Evolutionary conservation across 2,113 vertebrate species (phyloP), one percentile per base, ranked within the genome.

Genomic region (Marmota monax): DNA sequence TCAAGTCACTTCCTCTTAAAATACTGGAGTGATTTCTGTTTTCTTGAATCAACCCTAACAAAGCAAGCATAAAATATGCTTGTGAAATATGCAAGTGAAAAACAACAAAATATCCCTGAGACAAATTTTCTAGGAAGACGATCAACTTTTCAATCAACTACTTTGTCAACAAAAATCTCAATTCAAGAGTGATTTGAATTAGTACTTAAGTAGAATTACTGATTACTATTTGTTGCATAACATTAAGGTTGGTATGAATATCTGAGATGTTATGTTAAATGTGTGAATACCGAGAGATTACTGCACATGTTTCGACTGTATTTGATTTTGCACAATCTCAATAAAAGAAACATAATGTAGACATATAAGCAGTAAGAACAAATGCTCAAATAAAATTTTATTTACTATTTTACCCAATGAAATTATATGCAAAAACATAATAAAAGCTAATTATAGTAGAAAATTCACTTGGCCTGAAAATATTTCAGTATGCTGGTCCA

Each of bases 381-480:
- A 1, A 84, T 39, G 3, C 16, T 90, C 9, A 29, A 84, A 56
- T 72, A 45, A 84, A 90, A 77, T 22, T 93, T 77, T 45, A 58
- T 69, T 69, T 95, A 10, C 14, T 86, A n/a, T 77, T 95, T 84
- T 73, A 65, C 37, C 6, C 48, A 84, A 4, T 86, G 88, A 97
- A 84, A 73, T 78, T 80, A 80, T 77, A 72, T 76, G 20, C 27
- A 22, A 74, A 83, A 67, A 39, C 5, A 65, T 70, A 94, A 23
- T 65, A 89, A 83, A 53, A 91, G 6, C 39, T 84, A 93, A 45
- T 45, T 45, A 45, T 70, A 83, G 27, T 95, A 37, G 11, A 84
- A 93, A 93, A 95, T 10, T 42, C 63, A 77, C 9, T 92, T 96
- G 74, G 34, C 39, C 37, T 88, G 39, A 88, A 90, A 97, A 89